Percentiles rank a stretch among this genome's conserved stretches.
phyloP scores from a whole-genome alignment of 2,888 invertebrate genomes.

The Brachynemurus nebulosus region DNA sequence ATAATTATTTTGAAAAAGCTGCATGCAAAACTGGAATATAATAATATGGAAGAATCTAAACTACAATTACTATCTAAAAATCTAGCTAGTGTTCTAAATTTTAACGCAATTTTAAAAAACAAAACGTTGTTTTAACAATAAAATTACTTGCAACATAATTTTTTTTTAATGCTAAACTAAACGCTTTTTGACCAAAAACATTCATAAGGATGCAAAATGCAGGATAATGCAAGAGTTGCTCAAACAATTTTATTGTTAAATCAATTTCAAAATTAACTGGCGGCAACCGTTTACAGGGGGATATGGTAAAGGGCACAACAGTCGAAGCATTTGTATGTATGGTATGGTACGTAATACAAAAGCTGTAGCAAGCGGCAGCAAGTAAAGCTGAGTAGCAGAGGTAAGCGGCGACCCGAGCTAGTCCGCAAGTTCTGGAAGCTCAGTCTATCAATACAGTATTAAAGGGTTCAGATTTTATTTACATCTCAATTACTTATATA shows the following conservation, averaged over 20 bases:
- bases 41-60: slow-evolving; percentile 1
- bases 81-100: neutral
- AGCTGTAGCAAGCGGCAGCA: slow-evolving; percentile 2
- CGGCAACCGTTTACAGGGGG: slow-evolving; percentile 2
- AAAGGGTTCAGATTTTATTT: slow-evolving; percentile 7
- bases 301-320: neutral
- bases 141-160: slow-evolving; percentile 1
- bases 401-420: slow-evolving; percentile 34
- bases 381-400: slow-evolving; percentile 21
- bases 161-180: no score
- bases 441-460: slow-evolving; percentile 14
- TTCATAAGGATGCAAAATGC: no score
- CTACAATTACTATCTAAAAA: slow-evolving; percentile 2
- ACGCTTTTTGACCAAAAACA: no score
- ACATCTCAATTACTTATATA: neutral
- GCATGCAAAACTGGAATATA: slow-evolving; percentile 5
- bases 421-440: slow-evolving; percentile 31
- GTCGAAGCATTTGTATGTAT: neutral
- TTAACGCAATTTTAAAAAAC: neutral
- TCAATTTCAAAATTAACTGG: neutral
- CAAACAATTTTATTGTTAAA: slow-evolving; percentile 1
- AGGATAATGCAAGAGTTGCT: no score
- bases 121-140: neutral
- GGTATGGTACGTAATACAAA: neutral
- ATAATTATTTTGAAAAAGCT: slow-evolving; percentile 4